These are phyloP conservation scores for Rhopalosiphum padi DNA, from an alignment of 1,140 invertebrate species.

Conservation along the genomic window DNA sequence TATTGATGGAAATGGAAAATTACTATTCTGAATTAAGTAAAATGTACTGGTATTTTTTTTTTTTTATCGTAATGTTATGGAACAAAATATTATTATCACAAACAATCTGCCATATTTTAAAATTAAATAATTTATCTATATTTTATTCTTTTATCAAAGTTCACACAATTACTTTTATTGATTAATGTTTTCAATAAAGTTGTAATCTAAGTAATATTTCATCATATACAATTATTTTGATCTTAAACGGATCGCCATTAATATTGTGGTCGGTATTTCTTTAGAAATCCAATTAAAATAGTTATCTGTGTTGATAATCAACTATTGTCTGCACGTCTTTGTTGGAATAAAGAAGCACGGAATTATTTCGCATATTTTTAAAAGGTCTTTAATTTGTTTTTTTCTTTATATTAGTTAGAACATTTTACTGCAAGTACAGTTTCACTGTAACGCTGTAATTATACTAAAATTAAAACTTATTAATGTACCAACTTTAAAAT, in stretches of 20 bases:
- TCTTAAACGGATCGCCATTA: not conserved
- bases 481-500: not conserved
- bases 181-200: constrained; percentile 14
- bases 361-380: not conserved
- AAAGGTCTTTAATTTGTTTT: not conserved
- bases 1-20: not conserved
- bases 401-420: not conserved
- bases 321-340: not conserved
- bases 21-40: not conserved
- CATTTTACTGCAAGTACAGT: not conserved
- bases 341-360: not conserved
- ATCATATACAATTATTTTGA: not conserved
- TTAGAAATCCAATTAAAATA: constrained; percentile 22
- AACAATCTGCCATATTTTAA: not conserved
- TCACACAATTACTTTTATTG: not conserved
- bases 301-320: constrained; percentile 11
- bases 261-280: not conserved
- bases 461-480: not conserved
- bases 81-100: not conserved
- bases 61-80: not conserved
- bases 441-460: not conserved
- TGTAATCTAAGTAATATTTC: not conserved
- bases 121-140: not conserved
- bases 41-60: not conserved
- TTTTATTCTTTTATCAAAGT: not conserved